A percentile compares a stretch with the other conserved stretches of the same genome.
Conservation (phyloP, 2,113 vertebrate species). For the Podarcis cretensis region DNA sequence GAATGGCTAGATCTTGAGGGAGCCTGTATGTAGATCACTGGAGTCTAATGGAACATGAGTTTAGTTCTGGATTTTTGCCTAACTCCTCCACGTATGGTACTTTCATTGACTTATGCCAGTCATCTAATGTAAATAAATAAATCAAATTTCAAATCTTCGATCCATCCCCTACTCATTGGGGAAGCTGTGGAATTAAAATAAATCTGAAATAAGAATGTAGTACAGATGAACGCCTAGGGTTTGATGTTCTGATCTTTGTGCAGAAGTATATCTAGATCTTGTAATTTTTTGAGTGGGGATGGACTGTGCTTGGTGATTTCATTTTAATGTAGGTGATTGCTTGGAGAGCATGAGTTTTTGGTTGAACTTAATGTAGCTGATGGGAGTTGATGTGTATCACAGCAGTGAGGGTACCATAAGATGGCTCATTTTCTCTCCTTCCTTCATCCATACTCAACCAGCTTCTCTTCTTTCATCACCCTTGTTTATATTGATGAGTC, state of each 20-base stretch:
- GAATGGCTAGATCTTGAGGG: background rate
- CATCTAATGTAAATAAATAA: too few species aligned
- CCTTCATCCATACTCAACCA: constrained; percentile 36
- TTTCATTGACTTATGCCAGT: background rate
- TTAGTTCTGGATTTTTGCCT: background rate
- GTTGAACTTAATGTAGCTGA: constrained; percentile 40
- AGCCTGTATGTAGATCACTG: background rate
- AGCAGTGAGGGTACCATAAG: constrained; percentile 29
- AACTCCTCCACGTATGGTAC: background rate
- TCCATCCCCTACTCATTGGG: background rate
- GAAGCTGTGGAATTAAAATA: background rate
- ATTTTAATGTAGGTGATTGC: background rate
- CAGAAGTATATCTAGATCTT: background rate
- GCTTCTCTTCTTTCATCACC: constrained; percentile 36
- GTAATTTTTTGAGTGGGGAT: background rate
- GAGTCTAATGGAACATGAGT: background rate
- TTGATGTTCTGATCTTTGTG: background rate
- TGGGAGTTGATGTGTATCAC: constrained; percentile 49
- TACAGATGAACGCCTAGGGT: background rate
- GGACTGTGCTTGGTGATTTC: background rate
- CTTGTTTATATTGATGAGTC: constrained; percentile 16
- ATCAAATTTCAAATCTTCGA: background rate
- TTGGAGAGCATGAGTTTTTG: constrained; percentile 28
- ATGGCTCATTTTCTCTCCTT: constrained; percentile 38
- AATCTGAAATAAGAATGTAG: background rate